Evolutionary conservation across 2,888 invertebrate species (phyloP).

Genomic region (Phytoseiulus persimilis): DNA sequence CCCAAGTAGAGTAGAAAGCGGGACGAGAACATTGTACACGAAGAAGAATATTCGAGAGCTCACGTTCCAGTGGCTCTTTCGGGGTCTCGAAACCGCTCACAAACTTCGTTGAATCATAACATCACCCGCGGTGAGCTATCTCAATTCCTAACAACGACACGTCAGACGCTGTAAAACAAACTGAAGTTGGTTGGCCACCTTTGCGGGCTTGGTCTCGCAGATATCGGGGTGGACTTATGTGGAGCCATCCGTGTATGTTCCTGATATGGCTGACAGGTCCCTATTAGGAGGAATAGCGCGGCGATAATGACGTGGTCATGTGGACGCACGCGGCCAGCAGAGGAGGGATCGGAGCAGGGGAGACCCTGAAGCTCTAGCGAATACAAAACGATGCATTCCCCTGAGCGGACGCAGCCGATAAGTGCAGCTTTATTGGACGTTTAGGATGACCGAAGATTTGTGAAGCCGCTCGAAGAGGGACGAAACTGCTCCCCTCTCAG

Average conservation of each 20-base stretch:
- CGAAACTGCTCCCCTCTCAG: too few species aligned
- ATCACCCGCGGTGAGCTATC: background rate
- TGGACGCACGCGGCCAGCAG: background rate
- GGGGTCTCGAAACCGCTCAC: too few species aligned
- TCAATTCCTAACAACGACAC: background rate
- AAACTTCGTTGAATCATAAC: background rate
- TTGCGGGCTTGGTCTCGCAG: background rate
- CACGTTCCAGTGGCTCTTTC: background rate
- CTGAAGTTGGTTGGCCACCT: background rate
- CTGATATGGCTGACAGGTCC: background rate
- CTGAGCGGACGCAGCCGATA: too few species aligned
- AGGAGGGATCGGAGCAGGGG: background rate
- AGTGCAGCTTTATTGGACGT: too few species aligned
- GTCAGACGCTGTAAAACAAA: background rate
- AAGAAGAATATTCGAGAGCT: too few species aligned
- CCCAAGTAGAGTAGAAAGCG: too few species aligned
- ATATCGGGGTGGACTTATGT: background rate
- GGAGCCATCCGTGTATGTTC: background rate
- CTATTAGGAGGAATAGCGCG: background rate
- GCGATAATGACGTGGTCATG: background rate
- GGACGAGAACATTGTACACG: too few species aligned
- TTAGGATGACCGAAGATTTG: too few species aligned
- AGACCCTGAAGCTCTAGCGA: background rate
- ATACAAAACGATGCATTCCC: background rate
- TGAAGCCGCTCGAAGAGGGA: too few species aligned